These are phyloP conservation scores for Dicyrtoma fusca DNA, from an alignment of 2,888 invertebrate genomes.

Conservation along the genomic window DNA sequence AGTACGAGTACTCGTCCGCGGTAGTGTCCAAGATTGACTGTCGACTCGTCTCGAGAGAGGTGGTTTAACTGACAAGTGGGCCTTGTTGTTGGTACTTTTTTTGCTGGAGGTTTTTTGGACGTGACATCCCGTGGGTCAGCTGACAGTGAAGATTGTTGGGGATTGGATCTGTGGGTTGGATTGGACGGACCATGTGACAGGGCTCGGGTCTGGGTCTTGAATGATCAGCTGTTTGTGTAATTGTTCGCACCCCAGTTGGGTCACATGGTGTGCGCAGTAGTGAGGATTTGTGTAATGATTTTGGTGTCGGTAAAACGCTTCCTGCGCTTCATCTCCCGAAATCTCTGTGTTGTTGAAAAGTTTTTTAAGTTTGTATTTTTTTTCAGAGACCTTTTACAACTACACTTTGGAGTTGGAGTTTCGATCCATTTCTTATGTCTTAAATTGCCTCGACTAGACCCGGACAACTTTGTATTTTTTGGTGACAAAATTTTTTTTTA, in stretches of 20 bases:
- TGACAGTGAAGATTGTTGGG: not conserved
- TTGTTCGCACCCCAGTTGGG: conserved; percentile 7
- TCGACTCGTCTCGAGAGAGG: no score
- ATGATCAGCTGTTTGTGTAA: conserved; percentile 17
- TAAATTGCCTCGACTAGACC: not conserved
- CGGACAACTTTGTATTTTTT: not conserved
- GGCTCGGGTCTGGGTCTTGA: not conserved
- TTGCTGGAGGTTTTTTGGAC: no score
- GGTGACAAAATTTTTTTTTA: not conserved
- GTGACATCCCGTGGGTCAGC: not conserved
- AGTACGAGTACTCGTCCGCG: no score
- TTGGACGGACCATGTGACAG: not conserved
- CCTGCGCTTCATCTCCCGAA: not conserved
- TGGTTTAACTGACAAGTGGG: no score
- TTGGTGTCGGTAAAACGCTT: not conserved
- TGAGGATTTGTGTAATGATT: not conserved
- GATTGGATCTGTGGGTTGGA: not conserved
- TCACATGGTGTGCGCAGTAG: conserved; percentile 20
- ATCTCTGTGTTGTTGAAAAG: conserved; percentile 6
- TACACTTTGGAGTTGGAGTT: not conserved
- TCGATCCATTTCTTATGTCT: not conserved
- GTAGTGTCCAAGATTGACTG: no score
- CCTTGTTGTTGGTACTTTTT: no score
- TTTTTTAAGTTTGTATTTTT: conserved; percentile 8
- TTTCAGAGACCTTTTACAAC: not conserved